Base-by-base conservation (phyloP, 2,113 vertebrate genomes). In the Apus apus region DNA sequence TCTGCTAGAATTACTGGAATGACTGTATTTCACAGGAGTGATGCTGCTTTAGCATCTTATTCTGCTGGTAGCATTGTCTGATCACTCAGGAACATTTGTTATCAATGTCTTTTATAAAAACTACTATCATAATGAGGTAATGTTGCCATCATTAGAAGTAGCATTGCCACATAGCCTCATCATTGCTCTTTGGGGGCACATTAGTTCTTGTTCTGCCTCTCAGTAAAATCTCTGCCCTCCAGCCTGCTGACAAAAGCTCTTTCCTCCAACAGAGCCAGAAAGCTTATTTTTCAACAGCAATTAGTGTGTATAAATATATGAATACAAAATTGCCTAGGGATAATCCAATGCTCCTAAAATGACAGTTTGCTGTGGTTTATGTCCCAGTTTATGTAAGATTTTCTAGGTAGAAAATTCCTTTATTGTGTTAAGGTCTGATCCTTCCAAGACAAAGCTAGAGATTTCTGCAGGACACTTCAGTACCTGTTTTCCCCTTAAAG, bases 61-160 rank as follows among this genome's bases (percentile, higher is more conserved):
- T 75, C 9, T 3, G 7, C 36, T 70, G 32, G 43, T 50, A 38
- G 9, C 32, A 15, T 14, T 66, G 14, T 26, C 26, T 0, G 0
- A 48, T 71, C 51, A 61, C 27, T 81, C 48, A 72, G 53, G 26
- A 87, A 38, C 26, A 45, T 36, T 87, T 81, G 15, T 68, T 74
- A 81, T 32, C 29, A 71, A 77, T 78, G 86, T 74, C 48, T 71
- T 67, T 32, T 71, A 66, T 15, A 93, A 87, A 70, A 45, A 15
- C 15, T 57, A 15, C 36, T 23, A 40, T 61, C 21, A 40, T 61
- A 68, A 53, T 72, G 68, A 76, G 34, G 34, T 73, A 68, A 76
- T 61, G 34, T 15, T 85, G 38, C 16, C 70, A 57, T 89, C 34
- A 82, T 10, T 67, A 57, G 48, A 87, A 71, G 38, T 45, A 56